Conservation (phyloP, 2,113 vertebrate species). For the Numida meleagris region DNA sequence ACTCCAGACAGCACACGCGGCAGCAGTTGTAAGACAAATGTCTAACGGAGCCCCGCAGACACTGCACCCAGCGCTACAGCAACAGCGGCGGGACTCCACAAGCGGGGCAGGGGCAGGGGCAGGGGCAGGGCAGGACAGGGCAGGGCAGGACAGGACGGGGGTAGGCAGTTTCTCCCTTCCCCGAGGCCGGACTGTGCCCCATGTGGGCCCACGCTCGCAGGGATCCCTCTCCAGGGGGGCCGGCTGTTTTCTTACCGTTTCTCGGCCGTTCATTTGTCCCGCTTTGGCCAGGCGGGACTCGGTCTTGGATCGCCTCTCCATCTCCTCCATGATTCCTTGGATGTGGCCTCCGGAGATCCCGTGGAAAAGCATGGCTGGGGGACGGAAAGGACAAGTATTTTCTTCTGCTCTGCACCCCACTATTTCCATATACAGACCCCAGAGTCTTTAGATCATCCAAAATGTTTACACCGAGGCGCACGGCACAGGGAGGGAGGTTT, state of each 20-base stretch:
- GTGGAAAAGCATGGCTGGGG: conserved; percentile 99
- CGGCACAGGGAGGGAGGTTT: conserved; percentile 17
- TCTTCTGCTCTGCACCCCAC: conserved; percentile 96
- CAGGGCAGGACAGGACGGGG: background rate
- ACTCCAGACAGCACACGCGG: background rate
- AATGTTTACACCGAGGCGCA: conserved; percentile 68
- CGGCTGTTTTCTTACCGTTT: conserved; percentile 87
- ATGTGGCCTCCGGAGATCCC: conserved; percentile 99
- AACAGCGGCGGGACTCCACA: background rate
- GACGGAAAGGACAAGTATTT: conserved; percentile 96
- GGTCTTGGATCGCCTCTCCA: conserved; percentile 95
- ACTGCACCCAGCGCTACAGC: background rate
- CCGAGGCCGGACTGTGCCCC: background rate
- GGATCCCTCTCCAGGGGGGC: background rate
- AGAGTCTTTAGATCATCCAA: conserved; percentile 88
- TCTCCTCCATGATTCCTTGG: conserved; percentile 99
- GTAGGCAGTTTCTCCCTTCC: background rate
- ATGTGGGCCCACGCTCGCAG: background rate
- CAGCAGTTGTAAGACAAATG: fast-evolving
- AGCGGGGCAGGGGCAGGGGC: background rate
- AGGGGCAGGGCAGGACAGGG: background rate
- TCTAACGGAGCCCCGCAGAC: background rate
- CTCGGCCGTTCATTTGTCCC: conserved; percentile 96
- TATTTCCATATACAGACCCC: conserved; percentile 97
- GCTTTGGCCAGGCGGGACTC: conserved; percentile 95